These are phyloP conservation scores for Apocheima hispidaria DNA, from an alignment of 2,888 invertebrate species.

Conservation along the genomic window DNA sequence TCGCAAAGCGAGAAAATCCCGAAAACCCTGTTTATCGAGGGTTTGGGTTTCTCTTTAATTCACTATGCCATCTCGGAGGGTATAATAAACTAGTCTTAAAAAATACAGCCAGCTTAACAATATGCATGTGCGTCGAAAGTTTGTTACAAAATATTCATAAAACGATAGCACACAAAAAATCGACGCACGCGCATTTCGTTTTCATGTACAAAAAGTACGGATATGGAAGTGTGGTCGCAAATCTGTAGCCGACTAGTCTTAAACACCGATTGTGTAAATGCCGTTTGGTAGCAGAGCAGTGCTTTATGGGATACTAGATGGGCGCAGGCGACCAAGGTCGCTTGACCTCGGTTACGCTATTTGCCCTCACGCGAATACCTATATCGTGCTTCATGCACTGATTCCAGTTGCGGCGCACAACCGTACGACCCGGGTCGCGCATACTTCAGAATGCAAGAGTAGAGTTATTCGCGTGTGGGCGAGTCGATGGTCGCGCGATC, in stretches of 20 bases:
- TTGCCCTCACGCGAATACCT: not conserved
- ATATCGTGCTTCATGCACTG: not conserved
- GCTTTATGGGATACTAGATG: not conserved
- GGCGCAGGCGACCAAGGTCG: not conserved
- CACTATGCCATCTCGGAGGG: slow-evolving; percentile 1
- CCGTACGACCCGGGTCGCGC: not conserved
- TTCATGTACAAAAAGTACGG: slow-evolving; percentile 22
- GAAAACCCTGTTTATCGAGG: not conserved
- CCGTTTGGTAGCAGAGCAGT: slow-evolving; percentile 2
- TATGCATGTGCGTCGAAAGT: slow-evolving; percentile 12
- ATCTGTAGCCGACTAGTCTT: slow-evolving; percentile 41
- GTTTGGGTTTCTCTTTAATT: not conserved
- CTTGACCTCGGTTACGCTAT: too few species aligned
- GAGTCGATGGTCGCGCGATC: too few species aligned
- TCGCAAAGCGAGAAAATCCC: not conserved
- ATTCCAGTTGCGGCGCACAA: not conserved
- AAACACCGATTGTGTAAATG: slow-evolving; percentile 23
- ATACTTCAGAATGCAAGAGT: too few species aligned
- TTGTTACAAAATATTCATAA: not conserved
- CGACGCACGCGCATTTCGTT: slow-evolving; percentile 16
- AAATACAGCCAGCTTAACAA: slow-evolving; percentile 8
- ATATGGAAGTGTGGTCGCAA: slow-evolving; percentile 35
- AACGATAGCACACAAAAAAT: slow-evolving; percentile 7
- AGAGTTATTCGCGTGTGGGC: not conserved
- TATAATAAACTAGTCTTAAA: slow-evolving; percentile 2